Percentiles rank a stretch among this genome's conserved stretches.
phyloP scores from a whole-genome alignment of 2,113 vertebrate species.

The Tetraodon nigroviridis region DNA sequence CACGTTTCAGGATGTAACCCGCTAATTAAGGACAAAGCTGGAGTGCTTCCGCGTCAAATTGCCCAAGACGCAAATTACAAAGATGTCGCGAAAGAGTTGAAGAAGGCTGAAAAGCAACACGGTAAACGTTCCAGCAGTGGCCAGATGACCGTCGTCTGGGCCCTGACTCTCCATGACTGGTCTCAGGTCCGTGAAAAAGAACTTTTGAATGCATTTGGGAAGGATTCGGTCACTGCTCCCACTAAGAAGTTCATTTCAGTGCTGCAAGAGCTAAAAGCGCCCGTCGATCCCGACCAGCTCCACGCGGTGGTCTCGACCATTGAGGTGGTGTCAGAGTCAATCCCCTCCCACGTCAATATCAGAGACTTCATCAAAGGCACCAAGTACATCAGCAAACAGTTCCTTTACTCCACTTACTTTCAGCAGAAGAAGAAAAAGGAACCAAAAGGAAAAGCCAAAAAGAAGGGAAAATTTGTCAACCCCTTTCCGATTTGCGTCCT shows the following conservation, averaged over 20 bases:
- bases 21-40: slow-evolving; percentile 78
- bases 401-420: slow-evolving; percentile 74
- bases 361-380: slow-evolving; percentile 85
- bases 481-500: slow-evolving; percentile 82
- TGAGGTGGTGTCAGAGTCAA: slow-evolving; percentile 53
- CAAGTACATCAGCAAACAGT: slow-evolving; percentile 80
- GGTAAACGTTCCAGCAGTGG: slow-evolving; percentile 59
- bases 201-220: slow-evolving; percentile 65
- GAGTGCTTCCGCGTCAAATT: slow-evolving; percentile 72
- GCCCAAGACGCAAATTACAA: slow-evolving; percentile 81
- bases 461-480: slow-evolving; percentile 70
- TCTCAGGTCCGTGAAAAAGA: slow-evolving; percentile 74
- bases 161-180: slow-evolving; percentile 87
- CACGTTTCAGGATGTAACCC: slow-evolving; percentile 83
- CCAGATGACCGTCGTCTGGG: slow-evolving; percentile 72
- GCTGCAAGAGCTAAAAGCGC: slow-evolving; percentile 70
- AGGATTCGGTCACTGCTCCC: slow-evolving; percentile 50
- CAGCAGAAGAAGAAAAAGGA: slow-evolving; percentile 77
- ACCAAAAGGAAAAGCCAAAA: slow-evolving; percentile 66
- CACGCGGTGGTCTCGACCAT: slow-evolving; percentile 67
- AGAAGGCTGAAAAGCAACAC: slow-evolving; percentile 72
- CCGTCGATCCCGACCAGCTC: slow-evolving; percentile 56
- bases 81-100: slow-evolving; percentile 76
- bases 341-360: slow-evolving; percentile 69
- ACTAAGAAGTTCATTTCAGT: slow-evolving; percentile 72